phyloP scores from a whole-genome alignment of 1,140 invertebrate genomes.

The Vollenhovia emeryi region DNA sequence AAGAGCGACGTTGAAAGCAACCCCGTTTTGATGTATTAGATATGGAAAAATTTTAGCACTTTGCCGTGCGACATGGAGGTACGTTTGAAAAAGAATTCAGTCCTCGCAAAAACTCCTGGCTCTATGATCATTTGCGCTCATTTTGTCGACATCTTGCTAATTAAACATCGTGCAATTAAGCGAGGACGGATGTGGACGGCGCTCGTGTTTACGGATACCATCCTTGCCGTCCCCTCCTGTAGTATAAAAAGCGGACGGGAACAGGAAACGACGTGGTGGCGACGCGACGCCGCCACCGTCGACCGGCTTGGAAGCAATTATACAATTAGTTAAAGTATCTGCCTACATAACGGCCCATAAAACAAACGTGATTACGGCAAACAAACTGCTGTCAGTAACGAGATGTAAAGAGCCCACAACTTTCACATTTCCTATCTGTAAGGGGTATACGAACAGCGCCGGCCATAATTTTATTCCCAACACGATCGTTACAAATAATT shows the following conservation, averaged over 20 bases:
- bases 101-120: neutral
- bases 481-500: conserved; percentile 5
- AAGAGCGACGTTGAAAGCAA: conserved; percentile 45
- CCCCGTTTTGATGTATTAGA: conserved; percentile 2
- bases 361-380: conserved; percentile 83
- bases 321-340: conserved; percentile 85
- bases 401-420: conserved; percentile 48
- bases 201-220: conserved; percentile 53
- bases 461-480: neutral
- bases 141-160: conserved; percentile 76
- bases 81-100: conserved; percentile 1
- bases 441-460: neutral
- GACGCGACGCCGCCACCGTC: conserved; percentile 73
- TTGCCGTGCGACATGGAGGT: neutral
- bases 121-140: neutral
- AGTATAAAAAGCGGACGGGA: conserved; percentile 49
- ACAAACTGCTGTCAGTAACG: conserved; percentile 63
- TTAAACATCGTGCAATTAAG: conserved; percentile 82
- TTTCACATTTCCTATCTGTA: conserved; percentile 46
- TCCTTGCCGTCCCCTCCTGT: conserved; percentile 31
- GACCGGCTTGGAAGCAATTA: conserved; percentile 81
- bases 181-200: conserved; percentile 64
- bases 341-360: conserved; percentile 82
- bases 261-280: conserved; percentile 70
- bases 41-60: neutral